Base-by-base conservation (phyloP, 2,888 invertebrate genomes). In the Timema cristinae region DNA sequence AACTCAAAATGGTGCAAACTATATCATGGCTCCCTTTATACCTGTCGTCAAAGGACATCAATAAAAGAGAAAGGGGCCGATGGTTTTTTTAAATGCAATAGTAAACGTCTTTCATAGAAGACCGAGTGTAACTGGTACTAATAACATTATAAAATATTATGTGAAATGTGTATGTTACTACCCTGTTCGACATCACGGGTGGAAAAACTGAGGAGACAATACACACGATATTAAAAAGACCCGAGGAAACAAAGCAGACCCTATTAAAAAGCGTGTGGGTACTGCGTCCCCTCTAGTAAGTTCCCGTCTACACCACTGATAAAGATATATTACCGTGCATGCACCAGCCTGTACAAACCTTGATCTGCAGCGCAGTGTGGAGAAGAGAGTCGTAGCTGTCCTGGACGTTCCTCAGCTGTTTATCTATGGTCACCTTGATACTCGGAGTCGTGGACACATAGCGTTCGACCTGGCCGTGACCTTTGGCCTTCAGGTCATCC, bases 361-460 rank as follows among this genome's bases (percentile, higher is more conserved):
- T 47, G 16, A 10, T 97, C 82, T 97, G 96, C 66, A 93, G 82
- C 0, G 96, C 97, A 0, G 96, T 97, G 72, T 93, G 91, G 56
- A 96, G 82, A 9, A 97, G 83, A 0, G 95, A 94, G 79, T 94
- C 91, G 80, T 97, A 97, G 80, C 97, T 97, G 71, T 97, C 96
- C 78, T 94, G 94, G 0, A 97, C 94, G 79, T 97, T 97, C 79
- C 89, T 90, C 69, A 97, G 81, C 80, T 97, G 97, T 54, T 90
- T 90, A 67, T 93, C 91, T 52, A 97, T 94, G 0, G 90, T 90
- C 6, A 90, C 87, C 69, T 90, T 88, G 69, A 96, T 91, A 0
- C 86, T 83, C 0, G 94, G 92, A 8, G 92, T 89, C 0, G 87
- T 88, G 0, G 84, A 81, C 75, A 90, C 87, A 78, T 97, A 96